A percentile compares a stretch with the other conserved stretches of the same genome.
Conservation (phyloP, 2,113 vertebrate genomes). For the Formicarius rufipectus region DNA sequence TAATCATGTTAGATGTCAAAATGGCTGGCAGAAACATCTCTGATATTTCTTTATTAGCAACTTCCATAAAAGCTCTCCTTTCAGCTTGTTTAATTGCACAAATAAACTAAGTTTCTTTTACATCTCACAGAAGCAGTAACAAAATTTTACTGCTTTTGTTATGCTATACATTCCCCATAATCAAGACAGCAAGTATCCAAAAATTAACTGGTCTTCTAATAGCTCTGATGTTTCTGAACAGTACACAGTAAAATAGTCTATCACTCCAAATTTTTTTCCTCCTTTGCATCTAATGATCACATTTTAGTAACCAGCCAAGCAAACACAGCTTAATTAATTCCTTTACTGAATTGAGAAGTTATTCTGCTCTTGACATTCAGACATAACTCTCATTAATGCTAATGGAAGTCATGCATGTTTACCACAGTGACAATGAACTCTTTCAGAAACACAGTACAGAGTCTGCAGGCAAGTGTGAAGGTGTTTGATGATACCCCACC, state of each 20-base stretch:
- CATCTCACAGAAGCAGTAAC: neutral
- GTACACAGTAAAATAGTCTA: neutral
- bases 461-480: neutral
- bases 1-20: neutral
- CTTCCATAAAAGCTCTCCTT: neutral
- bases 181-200: neutral
- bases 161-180: neutral
- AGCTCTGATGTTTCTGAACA: neutral
- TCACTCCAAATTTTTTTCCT: neutral
- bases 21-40: neutral
- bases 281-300: neutral
- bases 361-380: neutral
- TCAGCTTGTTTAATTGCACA: neutral
- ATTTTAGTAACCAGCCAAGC: neutral
- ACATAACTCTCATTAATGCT: neutral
- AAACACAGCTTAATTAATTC: constrained; percentile 26
- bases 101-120: neutral
- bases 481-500: neutral
- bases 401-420: neutral
- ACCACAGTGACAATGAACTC: neutral
- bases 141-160: neutral
- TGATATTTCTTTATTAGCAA: neutral
- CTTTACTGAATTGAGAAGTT: neutral
- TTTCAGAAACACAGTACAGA: neutral
- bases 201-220: neutral